Base-by-base conservation (phyloP, 2,113 vertebrate genomes). In the Tor tambroides region DNA sequence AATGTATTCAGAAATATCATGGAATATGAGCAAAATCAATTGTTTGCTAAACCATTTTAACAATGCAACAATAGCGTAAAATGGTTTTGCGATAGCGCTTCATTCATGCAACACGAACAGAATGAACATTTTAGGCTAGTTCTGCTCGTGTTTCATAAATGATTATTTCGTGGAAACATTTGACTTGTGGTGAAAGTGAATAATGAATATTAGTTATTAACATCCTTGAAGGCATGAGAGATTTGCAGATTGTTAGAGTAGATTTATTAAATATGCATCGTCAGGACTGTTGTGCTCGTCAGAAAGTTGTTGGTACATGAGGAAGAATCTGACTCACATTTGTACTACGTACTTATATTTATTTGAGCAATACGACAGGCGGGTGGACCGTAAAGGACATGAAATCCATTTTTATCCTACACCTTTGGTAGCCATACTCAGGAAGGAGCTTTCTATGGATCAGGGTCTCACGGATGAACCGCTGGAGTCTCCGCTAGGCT, bases 371-470 rank as follows among this genome's bases (percentile, higher is more conserved):
- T 85, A 63, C 3, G 28, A 59, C 26, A 10, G 28, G 61, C 6
- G 38, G 15, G 12, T 43, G n/a, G 46, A 32, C 38, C 35, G 2
- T 80, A 46, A 12, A 65, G 67, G 49, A 35, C 23, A 75, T 10
- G 19, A 26, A 80, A 80, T 61, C 8, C n/a, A 49, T 82, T 86
- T 83, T 71, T 80, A 63, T 85, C 26, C 17, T 7, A 81, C 46
- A 41, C 26, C 38, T 26, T 72, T 46, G 72, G 49, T 69, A 75
- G 84, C 80, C 61, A 81, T 77, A 88, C 88, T 86, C 90, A 91
- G 87, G 88, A 89, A 90, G 89, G 91, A 28, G 88, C 87, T 85
- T 86, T 87, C 88, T 91, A 76, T 91, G 81, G 87, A 88, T 92
- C 91, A 90, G 89, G 89, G 89, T 89, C 86, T 86, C 32, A 83